Evolutionary conservation across 2,113 vertebrate genomes (phyloP), one percentile per base, ranked within the genome.

Genomic region (Motacilla alba): DNA sequence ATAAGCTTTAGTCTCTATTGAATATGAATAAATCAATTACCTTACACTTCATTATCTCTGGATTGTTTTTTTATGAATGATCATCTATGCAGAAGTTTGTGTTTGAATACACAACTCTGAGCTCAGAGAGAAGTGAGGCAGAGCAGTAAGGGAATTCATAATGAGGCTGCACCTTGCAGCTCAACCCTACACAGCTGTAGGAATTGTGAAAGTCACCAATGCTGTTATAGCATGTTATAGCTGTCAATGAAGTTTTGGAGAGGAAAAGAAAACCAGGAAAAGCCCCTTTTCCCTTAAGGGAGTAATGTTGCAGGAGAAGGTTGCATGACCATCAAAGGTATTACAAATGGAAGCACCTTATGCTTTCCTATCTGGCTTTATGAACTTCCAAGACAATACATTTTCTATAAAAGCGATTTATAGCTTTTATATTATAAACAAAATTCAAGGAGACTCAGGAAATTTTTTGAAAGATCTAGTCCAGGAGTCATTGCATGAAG

Each of bases 201-300:
- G 30, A 24, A 30, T 27, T 24, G 19, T 62, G 28, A 81, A 49
- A 66, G n/a, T 6, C 24, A 44, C 9, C 20, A 74, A 4, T 8
- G 15, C 8, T 56, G 4, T 49, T 62, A 67, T 4, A 62, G 7
- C 27, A 18, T 30, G 27, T 52, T 30, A 52, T 18, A 30, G 50
- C 50, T 52, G 8, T 43, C 31, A 76, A 14, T 53, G 22, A 85
- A 14, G 3, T 44, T 39, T 67, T 53, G 6, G 28, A 55, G 13
- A 11, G 23, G 9, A 15, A 31, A 11, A 59, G 62, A 50, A 26
- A 9, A 2, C 24, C 24, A 9, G 27, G 11, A 62, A 19, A 8
- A 31, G 1, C 4, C 0, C 1, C 10, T 50, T 43, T 26, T 41
- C 5, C 14, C 20, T 77, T 53, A n/a, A 43, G 15, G 6, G 7